phyloP scores from a whole-genome alignment of 2,888 invertebrate species.

The Fragum fragum region DNA sequence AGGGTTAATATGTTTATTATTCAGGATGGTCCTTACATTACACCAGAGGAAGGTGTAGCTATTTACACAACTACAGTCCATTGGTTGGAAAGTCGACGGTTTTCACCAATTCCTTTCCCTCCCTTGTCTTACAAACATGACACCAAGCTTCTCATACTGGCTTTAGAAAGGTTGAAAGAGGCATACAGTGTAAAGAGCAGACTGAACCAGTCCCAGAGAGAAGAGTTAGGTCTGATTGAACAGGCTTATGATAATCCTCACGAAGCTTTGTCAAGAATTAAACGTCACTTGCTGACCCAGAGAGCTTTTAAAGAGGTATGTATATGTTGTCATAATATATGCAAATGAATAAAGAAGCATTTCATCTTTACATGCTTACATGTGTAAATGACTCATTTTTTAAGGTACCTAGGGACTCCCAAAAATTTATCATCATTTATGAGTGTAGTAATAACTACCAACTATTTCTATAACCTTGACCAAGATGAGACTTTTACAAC shows the following conservation, averaged over 20 bases:
- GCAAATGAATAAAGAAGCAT: no score
- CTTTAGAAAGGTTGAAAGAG: slow-evolving; percentile 98
- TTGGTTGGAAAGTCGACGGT: slow-evolving; percentile 99
- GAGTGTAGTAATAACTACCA: no score
- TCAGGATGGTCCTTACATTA: slow-evolving; percentile 99
- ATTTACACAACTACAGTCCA: slow-evolving; percentile 99
- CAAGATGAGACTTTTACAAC: no score
- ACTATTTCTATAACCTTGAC: no score
- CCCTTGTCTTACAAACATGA: slow-evolving; percentile 99
- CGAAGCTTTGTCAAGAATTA: slow-evolving; percentile 99
- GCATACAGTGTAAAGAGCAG: slow-evolving; percentile 99
- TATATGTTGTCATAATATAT: not conserved
- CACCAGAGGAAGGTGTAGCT: slow-evolving; percentile 99
- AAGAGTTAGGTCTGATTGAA: slow-evolving; percentile 99
- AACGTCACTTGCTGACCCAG: slow-evolving; percentile 99
- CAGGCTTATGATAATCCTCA: slow-evolving; percentile 99
- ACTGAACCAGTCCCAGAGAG: slow-evolving; percentile 99
- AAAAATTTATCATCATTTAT: no score
- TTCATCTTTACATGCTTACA: no score
- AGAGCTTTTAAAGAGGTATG: slow-evolving; percentile 98
- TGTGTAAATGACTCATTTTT: no score
- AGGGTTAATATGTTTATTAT: not conserved
- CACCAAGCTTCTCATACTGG: slow-evolving; percentile 98
- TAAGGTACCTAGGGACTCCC: no score
- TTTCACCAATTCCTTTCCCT: slow-evolving; percentile 99